Evolutionary conservation across 2,888 invertebrate genomes (phyloP).

Genomic region (Patella pellucida): DNA sequence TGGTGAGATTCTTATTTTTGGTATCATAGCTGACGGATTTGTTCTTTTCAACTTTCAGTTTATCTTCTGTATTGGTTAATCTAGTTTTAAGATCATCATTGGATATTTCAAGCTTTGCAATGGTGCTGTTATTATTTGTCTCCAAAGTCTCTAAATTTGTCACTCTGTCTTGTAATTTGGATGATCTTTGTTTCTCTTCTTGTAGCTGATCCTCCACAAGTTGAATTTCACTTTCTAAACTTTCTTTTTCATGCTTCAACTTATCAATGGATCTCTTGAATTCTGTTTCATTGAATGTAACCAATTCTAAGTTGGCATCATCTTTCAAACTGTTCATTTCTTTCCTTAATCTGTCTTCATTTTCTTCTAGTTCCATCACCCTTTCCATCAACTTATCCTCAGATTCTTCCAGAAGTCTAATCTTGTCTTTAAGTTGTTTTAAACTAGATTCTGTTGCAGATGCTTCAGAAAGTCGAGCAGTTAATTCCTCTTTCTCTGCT

Average conservation of each 20-base stretch:
- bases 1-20: constrained; percentile 14
- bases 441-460: constrained; percentile 36
- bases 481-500: constrained; percentile 48
- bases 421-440: constrained; percentile 43
- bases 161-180: constrained; percentile 16
- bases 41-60: constrained; percentile 1
- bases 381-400: constrained; percentile 63
- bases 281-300: not conserved
- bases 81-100: constrained; percentile 18
- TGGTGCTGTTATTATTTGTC: not conserved
- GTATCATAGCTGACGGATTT: not conserved
- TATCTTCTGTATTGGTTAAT: constrained; percentile 15
- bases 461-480: constrained; percentile 35
- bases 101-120: not conserved
- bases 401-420: constrained; percentile 57
- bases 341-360: constrained; percentile 44
- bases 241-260: constrained; percentile 33
- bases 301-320: constrained; percentile 17
- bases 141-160: constrained; percentile 29
- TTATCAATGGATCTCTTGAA: constrained; percentile 25
- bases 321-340: constrained; percentile 39
- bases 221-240: constrained; percentile 15
- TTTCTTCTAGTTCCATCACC: constrained; percentile 59
- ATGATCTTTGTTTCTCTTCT: constrained; percentile 20
- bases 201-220: constrained; percentile 9